Evolutionary conservation across 2,888 invertebrate genomes (phyloP).

Genomic region (Alloscopus bannaensis): DNA sequence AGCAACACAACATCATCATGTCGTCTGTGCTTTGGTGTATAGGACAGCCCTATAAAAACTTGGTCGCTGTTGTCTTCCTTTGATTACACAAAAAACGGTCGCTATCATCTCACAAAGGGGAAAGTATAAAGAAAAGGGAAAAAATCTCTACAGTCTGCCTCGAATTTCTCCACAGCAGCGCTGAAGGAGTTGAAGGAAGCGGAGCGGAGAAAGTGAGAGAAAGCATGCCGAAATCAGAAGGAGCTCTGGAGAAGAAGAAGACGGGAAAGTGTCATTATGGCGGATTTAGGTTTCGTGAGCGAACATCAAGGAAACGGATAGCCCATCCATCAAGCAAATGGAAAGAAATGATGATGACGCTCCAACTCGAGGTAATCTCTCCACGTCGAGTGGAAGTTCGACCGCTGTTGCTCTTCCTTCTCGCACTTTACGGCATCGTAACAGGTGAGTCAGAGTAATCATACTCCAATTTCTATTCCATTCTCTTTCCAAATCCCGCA

Average conservation of each 20-base stretch:
- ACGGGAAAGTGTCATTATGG: slow-evolving; percentile 16
- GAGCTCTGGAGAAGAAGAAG: slow-evolving; percentile 23
- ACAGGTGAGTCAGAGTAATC: slow-evolving; percentile 56
- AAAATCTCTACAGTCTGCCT: no score
- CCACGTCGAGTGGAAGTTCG: slow-evolving; percentile 19
- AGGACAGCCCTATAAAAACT: no score
- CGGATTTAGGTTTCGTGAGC: background rate
- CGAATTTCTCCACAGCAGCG: no score
- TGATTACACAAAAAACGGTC: no score
- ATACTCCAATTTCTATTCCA: background rate
- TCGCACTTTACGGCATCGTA: slow-evolving; percentile 58
- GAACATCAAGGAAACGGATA: slow-evolving; percentile 39
- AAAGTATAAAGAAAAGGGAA: no score
- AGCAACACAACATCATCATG: no score
- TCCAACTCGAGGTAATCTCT: slow-evolving; percentile 61
- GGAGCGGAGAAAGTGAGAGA: background rate
- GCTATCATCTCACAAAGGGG: no score
- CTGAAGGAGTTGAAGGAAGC: background rate
- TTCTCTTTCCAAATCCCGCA: background rate
- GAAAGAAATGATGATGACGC: slow-evolving; percentile 64
- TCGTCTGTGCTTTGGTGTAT: no score
- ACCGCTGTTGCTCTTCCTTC: slow-evolving; percentile 43
- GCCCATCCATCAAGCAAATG: slow-evolving; percentile 70
- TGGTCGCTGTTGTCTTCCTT: no score
- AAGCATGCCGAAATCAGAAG: slow-evolving; percentile 22